Base-by-base conservation (phyloP, 2,113 vertebrate species). In the Acrocephalus kingi region DNA sequence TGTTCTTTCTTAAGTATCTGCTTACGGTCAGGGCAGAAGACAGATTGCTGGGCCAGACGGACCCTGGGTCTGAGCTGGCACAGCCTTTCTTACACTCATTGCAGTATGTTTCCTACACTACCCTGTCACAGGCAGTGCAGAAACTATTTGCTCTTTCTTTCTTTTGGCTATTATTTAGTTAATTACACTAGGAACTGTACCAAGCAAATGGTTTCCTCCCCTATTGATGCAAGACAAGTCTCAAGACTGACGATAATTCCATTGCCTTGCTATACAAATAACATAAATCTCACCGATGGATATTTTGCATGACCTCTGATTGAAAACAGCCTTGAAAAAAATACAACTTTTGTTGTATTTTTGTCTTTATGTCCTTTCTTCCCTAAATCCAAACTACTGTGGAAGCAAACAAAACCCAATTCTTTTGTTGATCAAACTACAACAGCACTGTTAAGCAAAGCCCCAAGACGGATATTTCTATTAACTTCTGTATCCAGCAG, bases 81-180 rank as follows among this genome's bases (percentile, higher is more conserved):
- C 35, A 90, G 86, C 55, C 61, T 59, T 71, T 71, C 86, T 82
- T 82, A 75, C 58, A 61, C 58, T 83, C 72, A 71, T 25, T 61
- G 68, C 67, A 96, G 66, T 91, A 88, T 17, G 68, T 86, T 96
- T 92, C 73, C 82, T 48, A 51, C 64, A 63, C 82, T 30, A 77
- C 27, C 23, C 48, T 90, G 78, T 94, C 87, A 94, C 35, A 71
- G 52, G 59, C 79, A 84, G 66, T 5, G 15, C 67, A 84, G 55
- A 82, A 96, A 88, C 21, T 91, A 83, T 82, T 96, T 93, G 75
- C 78, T 95, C 54, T 35, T 59, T 93, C 84, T 91, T 93, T 96
- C 78, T 93, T 58, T 78, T 94, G 90, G 79, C 79, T 88, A 91
- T 93, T 97, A 86, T 86, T 95, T 85, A 84, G 89, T 63, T 91